These are phyloP conservation scores for Acropternis orthonyx DNA, from an alignment of 2,797 vertebrate species.

Conservation along the genomic window DNA sequence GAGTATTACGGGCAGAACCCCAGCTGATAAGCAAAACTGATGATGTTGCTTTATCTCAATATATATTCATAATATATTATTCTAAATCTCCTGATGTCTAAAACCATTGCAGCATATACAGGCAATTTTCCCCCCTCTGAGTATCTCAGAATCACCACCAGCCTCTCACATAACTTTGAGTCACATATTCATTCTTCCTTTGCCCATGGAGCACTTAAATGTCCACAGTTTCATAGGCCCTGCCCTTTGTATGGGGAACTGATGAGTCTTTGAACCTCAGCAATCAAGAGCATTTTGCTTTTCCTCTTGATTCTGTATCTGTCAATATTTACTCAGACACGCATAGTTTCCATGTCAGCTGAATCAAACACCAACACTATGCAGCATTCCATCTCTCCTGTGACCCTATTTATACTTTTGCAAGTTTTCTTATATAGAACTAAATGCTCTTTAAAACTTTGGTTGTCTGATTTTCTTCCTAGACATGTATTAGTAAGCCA, in stretches of 20 bases:
- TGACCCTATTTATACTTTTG: not conserved
- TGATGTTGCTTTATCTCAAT: not conserved
- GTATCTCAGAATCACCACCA: not conserved
- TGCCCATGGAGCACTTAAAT: not conserved
- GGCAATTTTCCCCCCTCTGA: not conserved
- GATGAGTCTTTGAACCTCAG: not conserved
- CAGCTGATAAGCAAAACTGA: not conserved
- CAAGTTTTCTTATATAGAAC: not conserved
- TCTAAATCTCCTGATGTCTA: not conserved
- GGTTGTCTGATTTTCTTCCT: not conserved
- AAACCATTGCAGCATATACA: not conserved
- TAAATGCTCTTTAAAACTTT: not conserved
- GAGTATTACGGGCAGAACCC: not conserved
- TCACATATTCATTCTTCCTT: not conserved
- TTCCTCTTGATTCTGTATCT: not conserved
- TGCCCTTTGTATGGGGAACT: not conserved
- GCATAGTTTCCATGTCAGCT: not conserved
- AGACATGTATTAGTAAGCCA: not conserved
- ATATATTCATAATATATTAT: not conserved
- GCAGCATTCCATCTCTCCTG: not conserved
- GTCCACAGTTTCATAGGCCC: not conserved
- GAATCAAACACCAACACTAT: not conserved
- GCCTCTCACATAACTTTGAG: not conserved
- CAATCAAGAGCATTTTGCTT: not conserved
- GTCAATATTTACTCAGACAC: not conserved